Evolutionary conservation across 2,888 invertebrate genomes (phyloP), one percentile per base, ranked within the genome.

Genomic region (Lithophane ornitopus): DNA sequence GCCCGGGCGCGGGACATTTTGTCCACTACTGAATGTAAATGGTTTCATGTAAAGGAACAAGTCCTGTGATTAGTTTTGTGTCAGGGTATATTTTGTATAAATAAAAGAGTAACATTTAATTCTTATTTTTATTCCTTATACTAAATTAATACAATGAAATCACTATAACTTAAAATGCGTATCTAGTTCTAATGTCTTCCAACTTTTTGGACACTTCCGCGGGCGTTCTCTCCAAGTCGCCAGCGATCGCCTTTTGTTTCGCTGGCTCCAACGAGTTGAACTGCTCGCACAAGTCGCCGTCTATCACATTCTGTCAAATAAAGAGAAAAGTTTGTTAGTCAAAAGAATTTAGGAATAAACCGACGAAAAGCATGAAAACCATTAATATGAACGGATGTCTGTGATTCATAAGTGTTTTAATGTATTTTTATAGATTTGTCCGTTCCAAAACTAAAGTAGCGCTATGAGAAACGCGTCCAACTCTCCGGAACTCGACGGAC

Each of bases 251-350:
- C 91, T 99, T 99, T 94, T 99, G 99, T 94, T 99, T 99, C 0
- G 97, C 96, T 0, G 98, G 97, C 89, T 99, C 99, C 91, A 99
- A 97, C 0, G 99, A 99, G 93, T 99, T 99, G 96, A 99, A 99
- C 96, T 99, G 99, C 94, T 99, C 99, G 94, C 99, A 99, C 67
- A 99, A 97, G 95, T 99, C 99, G 6, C 99, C 99, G 93, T 99
- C 99, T 87, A 99, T 98, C 1, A 99, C 99, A 96, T 99, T 99
- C 98, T 99, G 97, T 14, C 14, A 97, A 97, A 93, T 84, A 85
- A 82, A 54, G 2, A 62, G 1, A 62, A 58, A 22, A 49, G 1
- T 11, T 44, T 12, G 12, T 77, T 61, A 69, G 49, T 39, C 16
- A 63, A 28, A 28, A 26, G 0, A 16, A 19, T 44, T 68, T 49